Evolutionary conservation across 1,140 invertebrate species (phyloP).

Genomic region (Atta colombica): DNA sequence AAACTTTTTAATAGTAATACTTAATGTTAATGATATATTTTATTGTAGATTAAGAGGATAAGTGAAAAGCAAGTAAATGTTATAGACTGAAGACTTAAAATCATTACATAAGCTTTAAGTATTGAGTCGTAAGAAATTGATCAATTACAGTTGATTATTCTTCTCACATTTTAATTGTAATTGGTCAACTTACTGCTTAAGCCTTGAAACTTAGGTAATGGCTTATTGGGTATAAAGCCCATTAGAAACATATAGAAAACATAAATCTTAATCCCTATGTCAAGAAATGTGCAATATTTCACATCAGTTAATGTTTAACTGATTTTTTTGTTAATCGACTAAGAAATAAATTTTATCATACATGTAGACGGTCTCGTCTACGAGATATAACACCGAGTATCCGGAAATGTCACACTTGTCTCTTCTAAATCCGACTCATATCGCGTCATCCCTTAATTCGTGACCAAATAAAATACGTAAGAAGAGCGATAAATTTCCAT

Average conservation of each 20-base stretch:
- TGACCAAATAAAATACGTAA: constrained; percentile 7
- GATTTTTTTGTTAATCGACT: neutral
- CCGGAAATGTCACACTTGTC: neutral
- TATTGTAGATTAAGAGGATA: too few relatives aligned
- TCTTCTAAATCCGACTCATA: neutral
- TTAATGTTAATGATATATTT: too few relatives aligned
- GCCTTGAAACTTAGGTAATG: too few relatives aligned
- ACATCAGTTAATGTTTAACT: neutral
- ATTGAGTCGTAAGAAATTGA: too few relatives aligned
- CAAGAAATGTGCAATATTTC: neutral
- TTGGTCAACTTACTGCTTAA: too few relatives aligned
- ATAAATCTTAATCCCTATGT: neutral
- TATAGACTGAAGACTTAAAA: too few relatives aligned
- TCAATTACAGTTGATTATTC: too few relatives aligned
- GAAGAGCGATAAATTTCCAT: constrained; percentile 48
- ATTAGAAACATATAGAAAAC: neutral
- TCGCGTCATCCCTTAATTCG: constrained; percentile 34
- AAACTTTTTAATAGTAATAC: neutral
- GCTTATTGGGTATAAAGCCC: too few relatives aligned
- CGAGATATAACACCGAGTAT: neutral
- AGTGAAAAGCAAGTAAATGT: too few relatives aligned
- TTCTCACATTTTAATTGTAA: too few relatives aligned
- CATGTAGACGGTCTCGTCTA: neutral
- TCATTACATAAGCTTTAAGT: too few relatives aligned
- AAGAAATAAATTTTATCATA: neutral